Evolutionary conservation across 2,797 vertebrate species (phyloP).

Genomic region (Acanthis flammea): DNA sequence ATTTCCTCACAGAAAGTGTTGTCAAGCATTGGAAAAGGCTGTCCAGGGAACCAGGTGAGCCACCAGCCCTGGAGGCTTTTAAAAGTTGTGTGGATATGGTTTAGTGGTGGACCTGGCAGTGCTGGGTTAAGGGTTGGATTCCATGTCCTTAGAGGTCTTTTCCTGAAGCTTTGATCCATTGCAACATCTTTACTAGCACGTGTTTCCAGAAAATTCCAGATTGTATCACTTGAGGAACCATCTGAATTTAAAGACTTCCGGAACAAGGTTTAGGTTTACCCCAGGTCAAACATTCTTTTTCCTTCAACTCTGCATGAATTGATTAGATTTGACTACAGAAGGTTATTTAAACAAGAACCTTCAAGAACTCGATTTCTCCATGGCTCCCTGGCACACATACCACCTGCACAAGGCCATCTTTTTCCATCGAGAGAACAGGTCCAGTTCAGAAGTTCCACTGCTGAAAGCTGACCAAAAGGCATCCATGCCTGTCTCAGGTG

Average conservation of each 20-base stretch:
- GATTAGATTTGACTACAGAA: background rate
- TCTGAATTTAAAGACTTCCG: background rate
- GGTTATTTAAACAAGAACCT: background rate
- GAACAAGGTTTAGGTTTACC: background rate
- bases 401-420: background rate
- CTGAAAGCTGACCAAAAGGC: background rate
- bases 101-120: background rate
- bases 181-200: background rate
- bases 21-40: background rate
- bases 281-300: background rate
- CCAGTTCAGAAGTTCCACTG: background rate
- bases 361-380: background rate
- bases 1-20: background rate
- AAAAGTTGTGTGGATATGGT: background rate
- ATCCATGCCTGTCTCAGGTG: background rate
- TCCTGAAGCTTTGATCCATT: background rate
- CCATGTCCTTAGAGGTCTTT: background rate
- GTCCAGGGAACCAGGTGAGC: background rate
- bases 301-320: accelerated
- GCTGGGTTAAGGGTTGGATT: background rate
- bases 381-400: background rate
- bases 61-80: background rate
- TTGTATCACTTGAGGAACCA: background rate
- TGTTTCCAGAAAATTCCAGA: background rate
- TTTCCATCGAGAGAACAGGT: background rate